Conservation (phyloP, 2,113 vertebrate species). For the Takifugu bimaculatus region DNA sequence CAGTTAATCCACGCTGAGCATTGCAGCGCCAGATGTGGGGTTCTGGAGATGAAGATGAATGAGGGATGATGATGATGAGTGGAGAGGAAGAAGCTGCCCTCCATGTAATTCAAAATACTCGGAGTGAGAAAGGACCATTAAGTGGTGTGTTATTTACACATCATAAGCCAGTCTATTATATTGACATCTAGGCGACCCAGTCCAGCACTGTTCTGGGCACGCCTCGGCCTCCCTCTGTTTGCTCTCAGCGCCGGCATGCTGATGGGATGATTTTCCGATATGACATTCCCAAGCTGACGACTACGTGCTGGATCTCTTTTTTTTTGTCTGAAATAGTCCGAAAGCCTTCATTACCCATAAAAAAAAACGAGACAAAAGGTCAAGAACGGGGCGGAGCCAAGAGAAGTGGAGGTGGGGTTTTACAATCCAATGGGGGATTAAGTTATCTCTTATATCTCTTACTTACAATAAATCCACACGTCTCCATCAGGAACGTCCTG, state of each 20-base stretch:
- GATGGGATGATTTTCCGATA: slow-evolving; percentile 80
- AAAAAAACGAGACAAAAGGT: slow-evolving; percentile 77
- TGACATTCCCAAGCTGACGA: slow-evolving; percentile 73
- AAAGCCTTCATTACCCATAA: slow-evolving; percentile 76
- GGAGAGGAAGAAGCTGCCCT: slow-evolving; percentile 45
- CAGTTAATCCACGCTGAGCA: too few species aligned
- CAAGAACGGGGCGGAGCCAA: slow-evolving; percentile 62
- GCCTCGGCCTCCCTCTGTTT: slow-evolving; percentile 70
- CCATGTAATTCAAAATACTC: slow-evolving; percentile 78
- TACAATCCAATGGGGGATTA: slow-evolving; percentile 76
- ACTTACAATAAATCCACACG: slow-evolving; percentile 79
- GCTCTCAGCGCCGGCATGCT: slow-evolving; percentile 76
- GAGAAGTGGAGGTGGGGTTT: slow-evolving; percentile 66
- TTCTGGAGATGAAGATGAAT: neutral
- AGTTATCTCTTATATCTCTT: slow-evolving; percentile 76
- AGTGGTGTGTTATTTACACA: slow-evolving; percentile 76
- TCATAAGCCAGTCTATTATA: slow-evolving; percentile 80
- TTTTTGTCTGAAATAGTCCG: slow-evolving; percentile 68
- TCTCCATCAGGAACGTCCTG: slow-evolving; percentile 75
- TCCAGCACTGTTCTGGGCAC: slow-evolving; percentile 46
- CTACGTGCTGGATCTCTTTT: slow-evolving; percentile 59
- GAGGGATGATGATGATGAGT: slow-evolving; percentile 23
- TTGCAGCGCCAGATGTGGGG: too few species aligned
- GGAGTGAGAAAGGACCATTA: slow-evolving; percentile 73
- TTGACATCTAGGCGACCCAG: slow-evolving; percentile 71